Percentiles rank a stretch among this genome's conserved stretches.
Evolutionary conservation across 2,888 invertebrate species (phyloP).

Genomic region (Andrena chrysosceles): DNA sequence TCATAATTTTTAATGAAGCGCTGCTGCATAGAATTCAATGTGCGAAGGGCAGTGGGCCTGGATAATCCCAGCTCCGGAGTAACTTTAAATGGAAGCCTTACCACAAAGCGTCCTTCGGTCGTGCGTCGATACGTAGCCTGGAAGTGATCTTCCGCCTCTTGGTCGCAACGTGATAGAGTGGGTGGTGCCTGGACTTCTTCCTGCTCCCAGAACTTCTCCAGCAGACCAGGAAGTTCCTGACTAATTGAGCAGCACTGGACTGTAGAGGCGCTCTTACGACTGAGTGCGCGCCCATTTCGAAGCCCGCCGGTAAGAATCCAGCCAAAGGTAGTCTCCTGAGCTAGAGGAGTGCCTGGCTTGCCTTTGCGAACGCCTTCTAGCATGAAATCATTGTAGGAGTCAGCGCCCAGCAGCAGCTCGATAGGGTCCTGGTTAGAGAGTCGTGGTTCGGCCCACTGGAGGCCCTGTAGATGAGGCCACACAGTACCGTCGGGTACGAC

Average conservation of each 20-base stretch:
- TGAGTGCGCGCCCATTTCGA: fast-evolving
- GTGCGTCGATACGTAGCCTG: background rate
- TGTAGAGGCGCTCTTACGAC: fast-evolving
- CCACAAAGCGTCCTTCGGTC: background rate
- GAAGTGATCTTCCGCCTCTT: slow-evolving; percentile 1
- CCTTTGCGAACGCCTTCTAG: background rate
- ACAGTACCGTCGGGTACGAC: fast-evolving
- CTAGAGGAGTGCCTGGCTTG: background rate
- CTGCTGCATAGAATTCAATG: background rate
- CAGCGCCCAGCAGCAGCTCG: background rate
- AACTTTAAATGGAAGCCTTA: background rate
- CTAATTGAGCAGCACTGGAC: background rate
- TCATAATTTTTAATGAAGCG: background rate
- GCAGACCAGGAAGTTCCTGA: background rate
- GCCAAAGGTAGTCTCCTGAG: background rate
- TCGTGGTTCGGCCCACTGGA: no score
- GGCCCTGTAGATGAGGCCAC: background rate
- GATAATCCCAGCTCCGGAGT: background rate
- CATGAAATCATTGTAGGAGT: background rate
- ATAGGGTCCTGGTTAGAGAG: fast-evolving
- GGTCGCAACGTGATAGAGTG: background rate
- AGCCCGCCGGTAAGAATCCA: background rate
- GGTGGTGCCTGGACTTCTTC: background rate
- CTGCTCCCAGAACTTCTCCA: slow-evolving; percentile 3
- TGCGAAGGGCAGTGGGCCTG: background rate